A percentile compares a stretch with the other conserved stretches of the same genome.
Evolutionary conservation across 2,113 vertebrate species (phyloP).

Genomic region (Panurus biarmicus): DNA sequence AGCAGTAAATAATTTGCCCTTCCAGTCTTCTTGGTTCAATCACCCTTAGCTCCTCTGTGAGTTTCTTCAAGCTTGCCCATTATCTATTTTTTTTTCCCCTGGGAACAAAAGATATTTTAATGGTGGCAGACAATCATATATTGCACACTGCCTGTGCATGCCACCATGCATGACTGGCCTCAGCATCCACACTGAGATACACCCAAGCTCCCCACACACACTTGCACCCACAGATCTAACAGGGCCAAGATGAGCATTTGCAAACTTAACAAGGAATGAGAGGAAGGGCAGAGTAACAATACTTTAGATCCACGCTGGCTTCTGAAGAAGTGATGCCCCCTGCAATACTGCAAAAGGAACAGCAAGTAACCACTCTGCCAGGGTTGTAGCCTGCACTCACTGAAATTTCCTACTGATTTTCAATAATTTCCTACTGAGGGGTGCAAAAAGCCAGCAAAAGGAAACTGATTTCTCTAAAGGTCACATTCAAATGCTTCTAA

Average conservation of each 20-base stretch:
- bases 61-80: background rate
- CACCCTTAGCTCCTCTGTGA: background rate
- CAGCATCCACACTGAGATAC: background rate
- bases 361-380: background rate
- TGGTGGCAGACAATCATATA: background rate
- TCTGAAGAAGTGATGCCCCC: background rate
- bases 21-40: background rate
- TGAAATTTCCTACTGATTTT: background rate
- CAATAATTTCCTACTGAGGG: background rate
- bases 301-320: background rate
- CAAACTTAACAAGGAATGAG: background rate
- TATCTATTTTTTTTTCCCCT: background rate
- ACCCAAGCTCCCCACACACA: rapidly evolving
- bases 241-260: background rate
- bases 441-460: background rate
- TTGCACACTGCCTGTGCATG: background rate
- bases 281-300: background rate
- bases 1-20: background rate
- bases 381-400: background rate
- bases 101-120: background rate
- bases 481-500: conserved; percentile 27
- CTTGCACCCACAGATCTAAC: background rate
- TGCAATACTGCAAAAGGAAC: background rate
- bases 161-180: background rate
- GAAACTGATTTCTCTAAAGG: conserved; percentile 5